Base-by-base conservation (phyloP, 1,140 invertebrate genomes). In the Megathymus violae region DNA sequence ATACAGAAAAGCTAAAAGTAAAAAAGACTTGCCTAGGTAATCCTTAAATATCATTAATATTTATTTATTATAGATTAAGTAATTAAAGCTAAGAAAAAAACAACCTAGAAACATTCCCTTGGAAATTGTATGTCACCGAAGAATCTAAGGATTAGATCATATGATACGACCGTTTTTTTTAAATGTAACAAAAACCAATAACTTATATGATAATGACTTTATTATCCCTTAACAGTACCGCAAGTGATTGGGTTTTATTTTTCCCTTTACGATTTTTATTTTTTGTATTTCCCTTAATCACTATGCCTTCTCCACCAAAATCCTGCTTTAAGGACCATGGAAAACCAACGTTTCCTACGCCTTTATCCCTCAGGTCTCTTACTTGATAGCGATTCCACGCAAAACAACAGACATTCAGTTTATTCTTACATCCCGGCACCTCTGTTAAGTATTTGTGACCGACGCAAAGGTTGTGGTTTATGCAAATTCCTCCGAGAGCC, bases 391-490 rank as follows among this genome's bases (percentile, higher is more conserved):
- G 67, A 51, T 88, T 88, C 85, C 82, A 89, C 5, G 71, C 73
- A 36, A 88, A 88, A 54, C 86, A 90, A 64, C 88, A 90, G 1
- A 90, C 85, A 15, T 84, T 79, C 9, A 74, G 36, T 47, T 77
- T 77, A 47, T 82, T 69, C 62, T 80, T 83, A 62, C 88, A 90
- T 7, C 85, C 88, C 10, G 80, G 78, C 11, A 88, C 71, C 74
- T 88, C 74, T 0, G 84, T 71, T 9, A 88, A 56, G 11, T 60
- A 86, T 22, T 54, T 62, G 16, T 69, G 64, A 1, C 79, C 77
- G 1, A 52, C 64, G 25, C 88, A 90, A 10, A 88, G 66, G n/a
- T 78, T 78, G 47, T 71, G 50, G 44, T 74, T 68, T 19, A 90
- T 70, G 41, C 88, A 90, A 61, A 90, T 82, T 1, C 88, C 88